These are phyloP conservation scores for Zosterops japonicus DNA, from an alignment of 2,113 vertebrate genomes.

Conservation along the genomic window DNA sequence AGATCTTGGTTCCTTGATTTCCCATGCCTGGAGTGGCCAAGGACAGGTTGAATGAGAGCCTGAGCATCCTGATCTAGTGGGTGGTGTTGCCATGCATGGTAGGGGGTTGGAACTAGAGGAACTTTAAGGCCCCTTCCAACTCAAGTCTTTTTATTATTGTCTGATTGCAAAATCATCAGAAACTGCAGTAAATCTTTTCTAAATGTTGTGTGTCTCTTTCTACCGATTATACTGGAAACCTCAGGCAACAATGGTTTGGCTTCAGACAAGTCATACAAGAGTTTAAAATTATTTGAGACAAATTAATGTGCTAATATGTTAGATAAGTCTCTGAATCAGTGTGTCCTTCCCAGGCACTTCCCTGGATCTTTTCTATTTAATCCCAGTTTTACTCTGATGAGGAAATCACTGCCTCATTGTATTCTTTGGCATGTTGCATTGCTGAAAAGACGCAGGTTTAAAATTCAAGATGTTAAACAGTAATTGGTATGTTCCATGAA, in stretches of 20 bases:
- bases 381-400: background rate
- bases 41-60: background rate
- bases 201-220: accelerated
- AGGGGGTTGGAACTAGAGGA: background rate
- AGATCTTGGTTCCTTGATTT: background rate
- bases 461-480: background rate
- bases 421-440: background rate
- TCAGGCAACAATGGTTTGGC: background rate
- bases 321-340: background rate
- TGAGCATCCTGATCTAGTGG: background rate
- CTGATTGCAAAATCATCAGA: background rate
- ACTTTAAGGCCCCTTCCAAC: background rate
- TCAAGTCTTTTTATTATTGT: background rate
- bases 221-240: background rate
- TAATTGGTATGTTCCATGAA: background rate
- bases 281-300: background rate
- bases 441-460: slow-evolving; percentile 19
- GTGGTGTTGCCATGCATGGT: accelerated
- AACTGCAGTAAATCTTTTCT: background rate
- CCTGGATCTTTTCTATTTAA: background rate
- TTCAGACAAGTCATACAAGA: background rate
- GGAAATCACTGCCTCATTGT: background rate
- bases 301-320: background rate
- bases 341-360: background rate
- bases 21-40: background rate